These are phyloP conservation scores for Nerophis lumbriciformis DNA, from an alignment of 2,113 vertebrate genomes.

Conservation along the genomic window DNA sequence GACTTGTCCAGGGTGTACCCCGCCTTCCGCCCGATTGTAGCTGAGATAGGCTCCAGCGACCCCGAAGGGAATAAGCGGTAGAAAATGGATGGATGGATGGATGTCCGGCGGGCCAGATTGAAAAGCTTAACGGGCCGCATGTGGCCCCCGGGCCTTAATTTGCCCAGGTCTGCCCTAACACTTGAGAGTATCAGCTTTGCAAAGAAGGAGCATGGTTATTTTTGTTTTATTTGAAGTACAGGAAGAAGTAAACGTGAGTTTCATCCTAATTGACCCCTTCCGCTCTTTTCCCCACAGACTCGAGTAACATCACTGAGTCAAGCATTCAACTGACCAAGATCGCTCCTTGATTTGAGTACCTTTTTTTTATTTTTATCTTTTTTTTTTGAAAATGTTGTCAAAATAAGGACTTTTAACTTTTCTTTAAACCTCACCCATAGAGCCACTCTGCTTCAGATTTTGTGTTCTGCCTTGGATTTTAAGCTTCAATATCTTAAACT, in stretches of 20 bases:
- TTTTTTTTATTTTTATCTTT: not conserved
- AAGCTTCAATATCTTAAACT: too few relatives aligned
- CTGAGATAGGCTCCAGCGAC: too few relatives aligned
- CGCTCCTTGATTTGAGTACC: not conserved
- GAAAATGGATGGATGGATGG: too few relatives aligned
- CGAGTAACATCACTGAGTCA: slow-evolving; percentile 65
- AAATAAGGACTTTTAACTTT: not conserved
- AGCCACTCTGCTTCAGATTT: not conserved
- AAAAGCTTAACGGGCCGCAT: too few relatives aligned
- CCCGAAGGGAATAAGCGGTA: too few relatives aligned
- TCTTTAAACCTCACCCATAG: not conserved
- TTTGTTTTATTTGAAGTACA: not conserved
- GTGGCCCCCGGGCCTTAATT: too few relatives aligned
- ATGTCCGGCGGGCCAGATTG: too few relatives aligned
- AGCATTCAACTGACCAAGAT: slow-evolving; percentile 22
- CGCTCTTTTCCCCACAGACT: slow-evolving; percentile 42
- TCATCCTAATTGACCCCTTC: not conserved
- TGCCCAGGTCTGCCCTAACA: too few relatives aligned
- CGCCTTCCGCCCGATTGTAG: too few relatives aligned
- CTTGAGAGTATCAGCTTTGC: not conserved
- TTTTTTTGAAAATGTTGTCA: not conserved
- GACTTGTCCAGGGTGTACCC: too few relatives aligned
- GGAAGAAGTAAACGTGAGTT: too few relatives aligned
- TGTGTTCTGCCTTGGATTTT: not conserved
- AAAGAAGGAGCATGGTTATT: not conserved